Base-by-base conservation (phyloP, 2,888 invertebrate genomes). In the Mesoligia furuncula region DNA sequence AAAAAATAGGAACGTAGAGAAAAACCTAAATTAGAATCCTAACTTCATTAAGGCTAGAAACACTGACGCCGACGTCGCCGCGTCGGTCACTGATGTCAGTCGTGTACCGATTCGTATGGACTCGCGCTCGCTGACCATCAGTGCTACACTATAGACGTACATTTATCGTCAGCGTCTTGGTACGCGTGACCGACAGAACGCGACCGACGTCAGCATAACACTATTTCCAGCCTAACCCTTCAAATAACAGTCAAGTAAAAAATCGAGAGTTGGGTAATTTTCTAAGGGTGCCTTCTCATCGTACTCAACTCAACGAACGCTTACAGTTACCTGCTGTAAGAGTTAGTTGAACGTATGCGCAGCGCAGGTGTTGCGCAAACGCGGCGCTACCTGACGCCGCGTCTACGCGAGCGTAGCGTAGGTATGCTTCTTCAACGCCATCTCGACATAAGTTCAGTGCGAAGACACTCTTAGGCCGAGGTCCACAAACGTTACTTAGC, bases 1-100 rank as follows among this genome's bases (percentile, higher is more conserved):
- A 31, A 59, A 51, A n/a, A 17, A 36, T 59, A 59, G 31, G 36
- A 80, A 64, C n/a, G 36, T n/a, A 80, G 17, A 67, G 17, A 57
- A 15, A 9, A 66, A 61, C 24, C 20, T 42, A 79, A 67, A 61
- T 7, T 17, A 11, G 5, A 77, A 64, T 27, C 8, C 5, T 70
- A 42, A 42, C 31, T n/a, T 62, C 31, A 20, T 48, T 39, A 36
- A 36, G 36, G 36, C 36, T 36, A 0, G 36, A 36, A 36, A 36
- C 36, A 36, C 36, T 36, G 36, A 36, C 36, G 36, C 36, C 36
- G 7, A 36, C 36, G 36, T 31, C 31, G 31, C 31, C 31, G 31
- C 31, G 31, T 36, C 36, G 36, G 36, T 36, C 6, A 6, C 36
- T 36, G 36, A 36, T 36, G 36, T 36, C 36, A 36, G 36, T 36